phyloP scores from a whole-genome alignment of 1,140 invertebrate genomes.

The Megathymus violae region DNA sequence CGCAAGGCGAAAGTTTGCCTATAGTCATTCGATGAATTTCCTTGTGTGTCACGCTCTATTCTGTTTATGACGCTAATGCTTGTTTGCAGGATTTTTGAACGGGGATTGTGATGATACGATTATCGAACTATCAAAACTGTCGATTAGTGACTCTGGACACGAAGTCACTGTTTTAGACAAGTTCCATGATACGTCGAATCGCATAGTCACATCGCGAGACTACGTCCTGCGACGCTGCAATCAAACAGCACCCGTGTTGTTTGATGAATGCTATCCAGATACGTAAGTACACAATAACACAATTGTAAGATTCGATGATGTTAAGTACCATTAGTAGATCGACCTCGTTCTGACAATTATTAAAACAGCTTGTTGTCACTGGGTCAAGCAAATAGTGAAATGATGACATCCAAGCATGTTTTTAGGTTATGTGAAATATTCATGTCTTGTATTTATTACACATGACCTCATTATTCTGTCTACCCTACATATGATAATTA shows the following conservation, averaged over 20 bases:
- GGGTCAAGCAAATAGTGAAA: slow-evolving; percentile 47
- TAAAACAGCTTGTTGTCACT: slow-evolving; percentile 17
- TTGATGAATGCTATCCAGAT: slow-evolving; percentile 86
- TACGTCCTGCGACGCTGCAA: slow-evolving; percentile 86
- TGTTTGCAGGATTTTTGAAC: slow-evolving; percentile 79
- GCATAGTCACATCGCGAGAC: slow-evolving; percentile 75
- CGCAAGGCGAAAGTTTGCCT: slow-evolving; percentile 65
- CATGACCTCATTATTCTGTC: slow-evolving; percentile 11
- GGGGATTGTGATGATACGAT: slow-evolving; percentile 83
- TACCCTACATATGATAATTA: slow-evolving; percentile 3
- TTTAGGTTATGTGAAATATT: slow-evolving; percentile 12
- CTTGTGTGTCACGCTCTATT: slow-evolving; percentile 56
- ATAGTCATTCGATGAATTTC: slow-evolving; percentile 60
- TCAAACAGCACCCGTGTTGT: slow-evolving; percentile 85
- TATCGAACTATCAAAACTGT: slow-evolving; percentile 80
- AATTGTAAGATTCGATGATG: neutral
- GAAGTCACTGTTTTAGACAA: slow-evolving; percentile 70
- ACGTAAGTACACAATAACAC: slow-evolving; percentile 76
- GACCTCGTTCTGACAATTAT: slow-evolving; percentile 33
- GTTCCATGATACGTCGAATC: slow-evolving; percentile 64
- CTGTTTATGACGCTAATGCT: slow-evolving; percentile 40
- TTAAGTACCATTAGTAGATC: neutral
- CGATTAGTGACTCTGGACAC: slow-evolving; percentile 71
- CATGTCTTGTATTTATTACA: neutral
- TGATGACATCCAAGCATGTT: slow-evolving; percentile 44